Conservation (phyloP, 2,113 vertebrate species). For the Sula dactylatra region DNA sequence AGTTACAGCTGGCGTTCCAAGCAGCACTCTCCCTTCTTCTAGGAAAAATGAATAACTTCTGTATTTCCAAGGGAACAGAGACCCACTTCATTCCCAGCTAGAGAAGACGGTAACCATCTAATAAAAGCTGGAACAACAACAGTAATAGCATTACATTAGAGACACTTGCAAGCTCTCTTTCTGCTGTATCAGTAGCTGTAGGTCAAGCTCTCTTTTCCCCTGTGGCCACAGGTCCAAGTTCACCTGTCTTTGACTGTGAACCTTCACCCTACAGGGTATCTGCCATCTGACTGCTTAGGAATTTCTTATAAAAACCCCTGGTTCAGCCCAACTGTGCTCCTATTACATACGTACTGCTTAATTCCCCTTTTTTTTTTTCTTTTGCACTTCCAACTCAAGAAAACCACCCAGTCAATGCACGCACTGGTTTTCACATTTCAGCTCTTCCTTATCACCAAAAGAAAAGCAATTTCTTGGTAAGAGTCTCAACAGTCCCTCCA, state of each 20-base stretch:
- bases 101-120: background rate
- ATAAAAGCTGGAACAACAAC: background rate
- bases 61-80: constrained; percentile 23
- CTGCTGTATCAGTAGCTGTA: background rate
- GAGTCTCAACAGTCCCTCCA: background rate
- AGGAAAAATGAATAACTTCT: background rate
- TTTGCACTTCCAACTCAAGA: background rate
- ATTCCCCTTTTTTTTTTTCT: background rate
- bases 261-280: background rate
- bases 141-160: background rate
- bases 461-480: background rate
- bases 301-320: background rate
- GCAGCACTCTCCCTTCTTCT: background rate
- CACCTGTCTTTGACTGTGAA: background rate
- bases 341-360: background rate
- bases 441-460: background rate
- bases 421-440: background rate
- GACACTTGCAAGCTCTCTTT: background rate
- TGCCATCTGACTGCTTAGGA: background rate
- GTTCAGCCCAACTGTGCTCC: background rate
- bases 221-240: background rate
- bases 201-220: background rate
- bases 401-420: background rate
- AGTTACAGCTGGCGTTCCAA: background rate
- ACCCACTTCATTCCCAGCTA: background rate